Evolutionary conservation across 2,888 invertebrate species (phyloP).

Genomic region (Sarcophaga subvicina): DNA sequence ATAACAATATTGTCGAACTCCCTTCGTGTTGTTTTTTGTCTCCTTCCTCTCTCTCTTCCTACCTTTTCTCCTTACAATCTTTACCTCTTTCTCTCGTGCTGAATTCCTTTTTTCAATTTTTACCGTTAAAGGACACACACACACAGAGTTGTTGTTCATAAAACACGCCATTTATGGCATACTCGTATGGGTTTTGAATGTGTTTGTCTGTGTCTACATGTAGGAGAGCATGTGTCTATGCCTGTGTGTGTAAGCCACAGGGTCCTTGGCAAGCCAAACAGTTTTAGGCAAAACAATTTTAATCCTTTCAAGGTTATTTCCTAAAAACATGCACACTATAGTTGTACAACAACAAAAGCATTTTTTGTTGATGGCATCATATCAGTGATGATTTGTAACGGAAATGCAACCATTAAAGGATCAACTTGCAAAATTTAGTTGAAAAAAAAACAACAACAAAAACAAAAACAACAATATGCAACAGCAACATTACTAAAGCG

Average conservation of each 20-base stretch:
- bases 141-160: not conserved
- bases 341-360: not conserved
- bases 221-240: not conserved
- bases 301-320: conserved; percentile 63
- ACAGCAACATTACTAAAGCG: not conserved
- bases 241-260: not conserved
- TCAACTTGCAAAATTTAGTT: conserved; percentile 40
- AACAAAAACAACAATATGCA: not conserved
- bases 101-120: too few species aligned
- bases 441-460: not conserved
- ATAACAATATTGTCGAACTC: conserved; percentile 61
- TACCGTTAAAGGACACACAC: not conserved
- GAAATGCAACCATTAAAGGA: conserved; percentile 61
- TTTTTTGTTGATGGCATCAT: not conserved
- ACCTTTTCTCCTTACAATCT: not conserved
- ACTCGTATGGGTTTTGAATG: not conserved
- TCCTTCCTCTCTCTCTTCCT: not conserved
- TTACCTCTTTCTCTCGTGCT: too few species aligned
- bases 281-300: conserved; percentile 27
- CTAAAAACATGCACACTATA: not conserved
- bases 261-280: not conserved
- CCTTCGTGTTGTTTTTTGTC: not conserved
- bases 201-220: not conserved
- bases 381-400: conserved; percentile 55
- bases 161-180: not conserved